Evolutionary conservation across 2,888 invertebrate genomes (phyloP), one percentile per base, ranked within the genome.

Genomic region (Dysmachus trigonus): DNA sequence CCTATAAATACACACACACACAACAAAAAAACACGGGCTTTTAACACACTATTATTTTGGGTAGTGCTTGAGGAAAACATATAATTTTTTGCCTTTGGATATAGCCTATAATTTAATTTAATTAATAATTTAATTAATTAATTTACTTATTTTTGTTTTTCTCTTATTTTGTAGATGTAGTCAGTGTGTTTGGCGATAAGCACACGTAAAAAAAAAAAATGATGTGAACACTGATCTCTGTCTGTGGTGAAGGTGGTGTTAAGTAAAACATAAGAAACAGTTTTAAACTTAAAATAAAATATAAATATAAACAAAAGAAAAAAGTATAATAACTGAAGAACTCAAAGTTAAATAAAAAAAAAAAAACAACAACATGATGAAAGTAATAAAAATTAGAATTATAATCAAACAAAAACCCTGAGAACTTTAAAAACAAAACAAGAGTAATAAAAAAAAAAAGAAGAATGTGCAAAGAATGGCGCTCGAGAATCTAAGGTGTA

Each of bases 111-210:
- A 79, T 86, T 86, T 35, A 7, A 6, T 31, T 31, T 31, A 5
- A 3, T 22, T 74, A 83, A 76, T 83, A n/a, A 27, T 51, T 79
- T 86, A 51, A 71, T 47, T 47, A 41, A 85, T 76, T 83, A 31
- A 38, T 89, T 89, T 27, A 51, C 33, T 85, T 86, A 90, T 87
- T 89, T 86, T 89, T 89, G 89, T 88, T 89, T 90, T 89, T 90
- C 88, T 89, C 86, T 89, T 88, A 87, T 94, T 93, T 95, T 95
- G 94, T 95, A 95, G 95, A 95, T 95, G 95, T 95, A 95, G 95
- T 95, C 95, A 96, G 94, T 96, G 95, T 95, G 95, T 95, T 94
- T 96, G 95, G 95, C 95, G 95, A 95, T 96, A 95, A 95, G 93
- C 93, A 92, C 90, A 90, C 90, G 89, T 90, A 88, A 89, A 47